Percentiles rank a stretch among this genome's conserved stretches.
phyloP scores from a whole-genome alignment of 2,888 invertebrate species.

The Sesamia inferens region DNA sequence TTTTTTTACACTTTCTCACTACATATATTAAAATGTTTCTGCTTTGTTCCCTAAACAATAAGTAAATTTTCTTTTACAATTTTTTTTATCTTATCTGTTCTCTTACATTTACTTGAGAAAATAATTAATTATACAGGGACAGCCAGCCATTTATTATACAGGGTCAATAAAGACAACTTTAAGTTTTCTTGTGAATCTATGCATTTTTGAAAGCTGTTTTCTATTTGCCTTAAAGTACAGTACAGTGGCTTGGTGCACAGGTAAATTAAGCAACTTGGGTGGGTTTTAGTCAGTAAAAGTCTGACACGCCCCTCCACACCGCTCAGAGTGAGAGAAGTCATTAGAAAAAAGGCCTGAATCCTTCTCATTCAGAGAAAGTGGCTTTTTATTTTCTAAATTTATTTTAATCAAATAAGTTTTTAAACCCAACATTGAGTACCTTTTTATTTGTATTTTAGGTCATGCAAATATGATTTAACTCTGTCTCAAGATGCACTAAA shows the following conservation, averaged over 20 bases:
- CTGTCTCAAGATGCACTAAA: conserved; percentile 92
- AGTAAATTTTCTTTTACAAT: background rate
- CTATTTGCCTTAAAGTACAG: background rate
- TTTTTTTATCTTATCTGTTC: background rate
- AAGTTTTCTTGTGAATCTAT: background rate
- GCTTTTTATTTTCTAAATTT: background rate
- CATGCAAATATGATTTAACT: conserved; percentile 93
- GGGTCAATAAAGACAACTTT: background rate
- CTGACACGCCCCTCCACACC: no score
- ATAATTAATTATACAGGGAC: background rate
- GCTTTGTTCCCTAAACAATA: conserved; percentile 3
- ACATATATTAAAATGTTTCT: background rate
- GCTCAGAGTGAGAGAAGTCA: no score
- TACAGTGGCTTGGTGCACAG: no score
- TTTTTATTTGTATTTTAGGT: conserved; percentile 81
- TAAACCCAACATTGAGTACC: background rate
- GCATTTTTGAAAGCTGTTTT: background rate
- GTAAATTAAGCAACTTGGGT: no score
- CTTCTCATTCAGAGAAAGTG: background rate
- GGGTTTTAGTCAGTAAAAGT: no score
- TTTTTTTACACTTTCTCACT: background rate
- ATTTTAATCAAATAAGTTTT: background rate
- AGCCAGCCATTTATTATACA: no score
- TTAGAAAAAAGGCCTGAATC: background rate
- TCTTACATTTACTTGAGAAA: background rate